A percentile compares a stretch with the other conserved stretches of the same genome.
Evolutionary conservation across 2,888 invertebrate genomes (phyloP).

Genomic region (Fragum whitleyi): DNA sequence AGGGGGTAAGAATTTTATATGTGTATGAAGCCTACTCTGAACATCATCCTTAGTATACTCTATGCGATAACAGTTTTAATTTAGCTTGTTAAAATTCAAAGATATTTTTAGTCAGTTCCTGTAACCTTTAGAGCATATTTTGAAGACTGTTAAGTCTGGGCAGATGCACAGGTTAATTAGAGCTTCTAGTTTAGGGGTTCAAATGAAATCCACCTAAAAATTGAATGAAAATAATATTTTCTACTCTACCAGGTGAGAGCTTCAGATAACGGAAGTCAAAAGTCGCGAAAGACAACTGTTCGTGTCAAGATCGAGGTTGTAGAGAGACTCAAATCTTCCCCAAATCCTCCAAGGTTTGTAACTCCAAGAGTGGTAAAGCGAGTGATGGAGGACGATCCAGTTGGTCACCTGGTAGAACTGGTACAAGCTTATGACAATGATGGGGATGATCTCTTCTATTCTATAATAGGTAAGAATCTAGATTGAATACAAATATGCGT

Average conservation of each 20-base stretch:
- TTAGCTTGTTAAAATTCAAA: too few species aligned
- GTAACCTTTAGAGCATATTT: too few species aligned
- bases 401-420: conserved; percentile 94
- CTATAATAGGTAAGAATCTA: conserved; percentile 89
- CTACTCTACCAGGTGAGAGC: conserved; percentile 72
- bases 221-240: too few species aligned
- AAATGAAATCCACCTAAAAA: too few species aligned
- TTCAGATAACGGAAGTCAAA: conserved; percentile 76
- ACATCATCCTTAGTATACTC: too few species aligned
- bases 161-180: too few species aligned
- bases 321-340: conserved; percentile 79
- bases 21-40: too few species aligned
- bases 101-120: too few species aligned
- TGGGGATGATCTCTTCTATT: conserved; percentile 95
- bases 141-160: too few species aligned
- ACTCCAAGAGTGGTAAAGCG: conserved; percentile 84
- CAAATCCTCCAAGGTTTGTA: conserved; percentile 88
- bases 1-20: too few species aligned
- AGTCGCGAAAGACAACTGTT: conserved; percentile 85
- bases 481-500: neutral
- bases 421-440: conserved; percentile 95
- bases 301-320: conserved; percentile 77
- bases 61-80: too few species aligned
- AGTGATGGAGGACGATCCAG: conserved; percentile 88
- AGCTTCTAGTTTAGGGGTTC: too few species aligned